Conservation (phyloP, 2,888 invertebrate species). For the Drosophila pullipes region DNA sequence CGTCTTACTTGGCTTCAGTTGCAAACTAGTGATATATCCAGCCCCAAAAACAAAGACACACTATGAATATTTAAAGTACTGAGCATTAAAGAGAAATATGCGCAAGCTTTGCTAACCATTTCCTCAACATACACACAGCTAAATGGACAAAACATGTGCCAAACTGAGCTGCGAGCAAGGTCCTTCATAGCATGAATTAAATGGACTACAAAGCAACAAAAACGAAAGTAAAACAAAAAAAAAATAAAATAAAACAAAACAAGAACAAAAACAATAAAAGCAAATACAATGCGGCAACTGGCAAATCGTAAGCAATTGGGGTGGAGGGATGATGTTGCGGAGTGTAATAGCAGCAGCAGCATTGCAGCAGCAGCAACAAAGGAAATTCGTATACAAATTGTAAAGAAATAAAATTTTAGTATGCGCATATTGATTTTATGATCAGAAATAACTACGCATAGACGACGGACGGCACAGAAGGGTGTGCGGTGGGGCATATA, state of each 20-base stretch:
- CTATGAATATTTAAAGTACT: conserved; percentile 14
- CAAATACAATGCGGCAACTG: conserved; percentile 58
- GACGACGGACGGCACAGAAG: conserved; percentile 28
- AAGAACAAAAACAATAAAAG: conserved; percentile 31
- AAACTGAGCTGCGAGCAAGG: conserved; percentile 49
- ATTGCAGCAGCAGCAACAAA: conserved; percentile 28
- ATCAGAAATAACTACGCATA: conserved; percentile 78
- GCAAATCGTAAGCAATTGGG: conserved; percentile 56
- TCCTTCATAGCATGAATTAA: conserved; percentile 69
- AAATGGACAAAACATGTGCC: conserved; percentile 76
- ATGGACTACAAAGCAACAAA: conserved; percentile 77
- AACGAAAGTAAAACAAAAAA: conserved; percentile 37
- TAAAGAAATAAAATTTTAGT: conserved; percentile 82
- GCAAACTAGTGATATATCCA: neutral
- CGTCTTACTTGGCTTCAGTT: neutral
- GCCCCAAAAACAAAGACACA: conserved; percentile 17
- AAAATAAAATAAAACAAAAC: conserved; percentile 1
- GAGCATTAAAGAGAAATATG: conserved; percentile 67
- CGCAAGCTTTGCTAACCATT: conserved; percentile 72
- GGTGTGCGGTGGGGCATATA: conserved; percentile 23
- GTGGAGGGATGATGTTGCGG: conserved; percentile 2
- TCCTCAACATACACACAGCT: conserved; percentile 39
- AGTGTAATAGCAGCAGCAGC: conserved; percentile 10
- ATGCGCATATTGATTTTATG: conserved; percentile 83
- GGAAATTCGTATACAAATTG: conserved; percentile 79